These are phyloP conservation scores for Sebastolobus altivelis DNA, from an alignment of 2,797 vertebrate genomes.

Conservation along the genomic window DNA sequence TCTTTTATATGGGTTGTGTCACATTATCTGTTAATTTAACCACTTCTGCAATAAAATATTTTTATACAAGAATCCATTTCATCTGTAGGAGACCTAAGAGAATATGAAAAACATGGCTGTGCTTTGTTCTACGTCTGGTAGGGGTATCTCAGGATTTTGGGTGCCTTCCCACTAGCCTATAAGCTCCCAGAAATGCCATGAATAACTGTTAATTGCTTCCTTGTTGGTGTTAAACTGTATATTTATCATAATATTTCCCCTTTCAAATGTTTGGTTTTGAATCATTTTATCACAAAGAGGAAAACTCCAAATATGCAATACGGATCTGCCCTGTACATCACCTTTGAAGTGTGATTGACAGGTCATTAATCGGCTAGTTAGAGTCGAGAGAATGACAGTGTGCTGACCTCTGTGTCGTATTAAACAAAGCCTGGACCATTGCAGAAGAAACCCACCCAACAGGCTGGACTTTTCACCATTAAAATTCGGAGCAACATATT, in stretches of 20 bases:
- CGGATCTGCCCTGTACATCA: not conserved
- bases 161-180: not conserved
- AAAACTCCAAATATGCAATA: not conserved
- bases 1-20: not conserved
- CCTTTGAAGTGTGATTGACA: conserved; percentile 9
- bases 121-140: not conserved
- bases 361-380: conserved; percentile 7
- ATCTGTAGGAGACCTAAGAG: not conserved
- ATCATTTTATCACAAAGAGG: not conserved
- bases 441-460: not conserved
- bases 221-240: not conserved
- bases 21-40: not conserved
- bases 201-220: not conserved
- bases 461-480: not conserved
- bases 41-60: not conserved
- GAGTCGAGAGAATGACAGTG: not conserved
- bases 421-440: conserved; percentile 8
- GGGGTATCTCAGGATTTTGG: not conserved
- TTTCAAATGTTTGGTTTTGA: not conserved
- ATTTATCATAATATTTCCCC: not conserved
- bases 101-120: not conserved
- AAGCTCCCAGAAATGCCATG: not conserved
- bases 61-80: not conserved
- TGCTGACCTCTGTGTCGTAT: not conserved
- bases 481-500: not conserved